Evolutionary conservation across 1,140 invertebrate genomes (phyloP).

Genomic region (Zaprionus capensis): DNA sequence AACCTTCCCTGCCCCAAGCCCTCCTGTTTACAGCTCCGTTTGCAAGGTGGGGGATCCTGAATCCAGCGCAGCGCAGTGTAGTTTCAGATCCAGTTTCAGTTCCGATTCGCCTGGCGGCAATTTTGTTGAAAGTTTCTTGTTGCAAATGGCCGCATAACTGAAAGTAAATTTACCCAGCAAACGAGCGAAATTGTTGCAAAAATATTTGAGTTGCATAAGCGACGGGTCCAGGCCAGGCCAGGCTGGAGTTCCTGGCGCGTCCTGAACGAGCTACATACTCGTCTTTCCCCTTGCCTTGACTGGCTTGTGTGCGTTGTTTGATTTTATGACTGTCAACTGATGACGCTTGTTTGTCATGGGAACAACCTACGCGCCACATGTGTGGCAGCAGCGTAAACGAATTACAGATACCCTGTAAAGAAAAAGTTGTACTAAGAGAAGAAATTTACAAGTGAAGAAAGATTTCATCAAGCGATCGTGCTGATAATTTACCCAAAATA

Average conservation of each 20-base stretch:
- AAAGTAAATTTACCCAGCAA: constrained; percentile 77
- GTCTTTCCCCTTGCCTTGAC: neutral
- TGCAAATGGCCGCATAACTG: constrained; percentile 72
- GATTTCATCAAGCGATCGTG: too few species aligned
- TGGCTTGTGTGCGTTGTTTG: constrained; percentile 56
- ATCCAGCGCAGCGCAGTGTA: neutral
- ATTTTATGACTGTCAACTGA: constrained; percentile 79
- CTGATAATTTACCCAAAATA: too few species aligned
- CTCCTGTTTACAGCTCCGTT: neutral
- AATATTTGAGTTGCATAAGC: constrained; percentile 77
- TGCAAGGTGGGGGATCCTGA: neutral
- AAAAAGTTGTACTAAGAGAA: neutral
- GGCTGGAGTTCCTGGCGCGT: neutral
- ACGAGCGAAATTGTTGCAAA: constrained; percentile 77
- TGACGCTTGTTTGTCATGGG: constrained; percentile 75
- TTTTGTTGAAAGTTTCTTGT: constrained; percentile 47
- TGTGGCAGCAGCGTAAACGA: neutral
- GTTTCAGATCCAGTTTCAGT: neutral
- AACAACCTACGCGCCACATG: constrained; percentile 36
- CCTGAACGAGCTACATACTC: neutral
- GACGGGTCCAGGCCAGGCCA: neutral
- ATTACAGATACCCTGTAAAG: neutral
- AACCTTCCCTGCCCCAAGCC: neutral
- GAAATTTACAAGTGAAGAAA: too few species aligned
- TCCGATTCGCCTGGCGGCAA: constrained; percentile 27